Base-by-base conservation (phyloP, 2,797 vertebrate species). In the Oryzias dopingdopingensis region DNA sequence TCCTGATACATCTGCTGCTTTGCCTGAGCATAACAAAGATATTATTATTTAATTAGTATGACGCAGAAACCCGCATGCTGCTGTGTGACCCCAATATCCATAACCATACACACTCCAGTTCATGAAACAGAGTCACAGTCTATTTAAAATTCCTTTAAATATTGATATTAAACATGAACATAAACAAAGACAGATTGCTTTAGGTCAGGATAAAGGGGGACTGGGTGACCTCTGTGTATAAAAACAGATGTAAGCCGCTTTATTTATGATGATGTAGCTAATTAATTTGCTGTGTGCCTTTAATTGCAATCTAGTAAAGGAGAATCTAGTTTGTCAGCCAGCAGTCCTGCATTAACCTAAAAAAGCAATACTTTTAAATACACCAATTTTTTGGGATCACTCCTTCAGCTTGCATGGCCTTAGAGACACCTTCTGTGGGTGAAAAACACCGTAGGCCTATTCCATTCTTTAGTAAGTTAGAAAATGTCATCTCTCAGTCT, bases 1-100 rank as follows among this genome's bases (percentile, higher is more conserved):
- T 94, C 92, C 59, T 80, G 69, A 12, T 94, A 93, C 71, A 74
- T 92, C 78, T 92, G 90, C 85, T 91, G 87, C 76, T 91, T 90
- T 63, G 91, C 91, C 94, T 93, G 81, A 64, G 83, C 79, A 77
- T 69, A 79, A 87, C 69, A 63, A 42, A 79, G 63, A 75, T 53
- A 86, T 84, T 76, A 85, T 69, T 67, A 72, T 76, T 80, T 74
- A 72, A 86, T 86, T 80, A 84, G 79, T 42, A 37, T 17, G 52
- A 79, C 74, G 77, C 22, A 78, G 55, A 80, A 77, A 67, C 68
- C 59, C 43, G 24, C 56, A 69, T 49, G 62, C 48, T 42, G 22
- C 53, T 10, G 63, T 10, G 63, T 77, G 69, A 79, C 60, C 76
- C 53, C 60, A 1, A 70, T 72, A 69, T 61, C 54, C 76, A 61